A percentile compares a stretch with the other conserved stretches of the same genome.
Conservation (phyloP, 2,888 invertebrate genomes). For the Smittia sp. region DNA sequence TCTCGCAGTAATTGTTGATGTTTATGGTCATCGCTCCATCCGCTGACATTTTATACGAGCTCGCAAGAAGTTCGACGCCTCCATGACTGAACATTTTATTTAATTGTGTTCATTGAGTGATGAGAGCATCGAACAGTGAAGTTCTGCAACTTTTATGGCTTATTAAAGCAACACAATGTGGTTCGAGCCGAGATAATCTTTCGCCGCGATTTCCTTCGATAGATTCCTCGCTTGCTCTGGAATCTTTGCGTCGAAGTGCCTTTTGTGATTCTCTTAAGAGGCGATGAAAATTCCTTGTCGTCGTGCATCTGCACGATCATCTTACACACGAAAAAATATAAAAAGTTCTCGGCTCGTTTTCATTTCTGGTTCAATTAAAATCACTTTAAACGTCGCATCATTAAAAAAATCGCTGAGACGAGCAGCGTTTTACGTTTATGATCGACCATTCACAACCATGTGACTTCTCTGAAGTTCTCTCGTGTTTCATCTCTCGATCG, state of each 20-base stretch:
- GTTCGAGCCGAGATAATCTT: not conserved
- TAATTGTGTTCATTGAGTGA: not conserved
- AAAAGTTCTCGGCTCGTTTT: not conserved
- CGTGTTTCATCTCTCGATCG: not conserved
- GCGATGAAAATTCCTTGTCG: not conserved
- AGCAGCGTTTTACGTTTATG: slow-evolving; percentile 1
- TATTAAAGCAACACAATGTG: not conserved
- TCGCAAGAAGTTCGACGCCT: not conserved
- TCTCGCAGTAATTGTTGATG: not conserved
- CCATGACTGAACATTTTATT: not conserved
- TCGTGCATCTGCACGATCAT: not conserved
- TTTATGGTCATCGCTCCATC: slow-evolving; percentile 4
- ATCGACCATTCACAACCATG: slow-evolving; percentile 30
- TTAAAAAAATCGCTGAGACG: slow-evolving; percentile 21
- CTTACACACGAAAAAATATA: not conserved
- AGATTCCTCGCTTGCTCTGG: not conserved
- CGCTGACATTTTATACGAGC: not conserved
- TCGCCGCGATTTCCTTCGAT: not conserved
- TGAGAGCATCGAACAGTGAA: not conserved
- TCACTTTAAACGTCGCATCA: slow-evolving; percentile 25
- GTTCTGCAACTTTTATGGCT: not conserved
- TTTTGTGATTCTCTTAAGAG: not conserved
- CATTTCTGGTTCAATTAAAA: slow-evolving; percentile 33
- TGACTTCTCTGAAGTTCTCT: slow-evolving; percentile 23
- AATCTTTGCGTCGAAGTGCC: not conserved